Conservation (phyloP, 2,888 invertebrate genomes). For the Cosmia trapezina region DNA sequence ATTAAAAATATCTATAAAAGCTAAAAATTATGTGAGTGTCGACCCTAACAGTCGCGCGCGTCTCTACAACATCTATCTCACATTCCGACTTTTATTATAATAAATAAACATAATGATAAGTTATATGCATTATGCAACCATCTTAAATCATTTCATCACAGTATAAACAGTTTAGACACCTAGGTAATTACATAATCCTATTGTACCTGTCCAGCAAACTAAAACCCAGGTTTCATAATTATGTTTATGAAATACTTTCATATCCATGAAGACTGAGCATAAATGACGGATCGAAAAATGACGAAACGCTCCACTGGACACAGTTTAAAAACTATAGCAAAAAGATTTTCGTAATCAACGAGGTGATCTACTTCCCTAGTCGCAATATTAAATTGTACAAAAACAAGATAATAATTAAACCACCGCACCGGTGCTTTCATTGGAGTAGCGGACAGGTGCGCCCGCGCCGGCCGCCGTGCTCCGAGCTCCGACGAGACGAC, state of each 20-base stretch:
- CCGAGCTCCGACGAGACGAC: constrained; percentile 77
- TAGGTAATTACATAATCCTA: constrained; percentile 52
- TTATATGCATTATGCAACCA: constrained; percentile 39
- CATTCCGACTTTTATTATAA: constrained; percentile 69
- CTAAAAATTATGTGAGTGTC: constrained; percentile 4
- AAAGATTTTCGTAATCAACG: constrained; percentile 87
- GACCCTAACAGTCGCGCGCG: constrained; percentile 21
- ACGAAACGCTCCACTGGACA: constrained; percentile 79
- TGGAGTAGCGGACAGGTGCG: constrained; percentile 79
- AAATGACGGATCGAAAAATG: constrained; percentile 78
- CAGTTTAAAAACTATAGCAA: constrained; percentile 84
- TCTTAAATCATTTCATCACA: constrained; percentile 35
- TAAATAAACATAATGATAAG: constrained; percentile 45
- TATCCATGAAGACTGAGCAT: constrained; percentile 73
- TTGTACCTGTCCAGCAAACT: constrained; percentile 30
- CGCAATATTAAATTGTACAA: constrained; percentile 86
- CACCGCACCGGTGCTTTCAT: constrained; percentile 82
- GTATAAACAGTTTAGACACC: constrained; percentile 35
- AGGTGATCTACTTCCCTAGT: constrained; percentile 87
- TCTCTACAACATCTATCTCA: constrained; percentile 31
- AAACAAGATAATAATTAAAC: constrained; percentile 87
- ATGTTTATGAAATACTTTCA: constrained; percentile 77
- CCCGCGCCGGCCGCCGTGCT: constrained; percentile 59
- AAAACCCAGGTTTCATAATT: constrained; percentile 67
- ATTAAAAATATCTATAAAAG: background rate